phyloP scores from a whole-genome alignment of 2,888 invertebrate species.

The Drosophila phalerata region DNA sequence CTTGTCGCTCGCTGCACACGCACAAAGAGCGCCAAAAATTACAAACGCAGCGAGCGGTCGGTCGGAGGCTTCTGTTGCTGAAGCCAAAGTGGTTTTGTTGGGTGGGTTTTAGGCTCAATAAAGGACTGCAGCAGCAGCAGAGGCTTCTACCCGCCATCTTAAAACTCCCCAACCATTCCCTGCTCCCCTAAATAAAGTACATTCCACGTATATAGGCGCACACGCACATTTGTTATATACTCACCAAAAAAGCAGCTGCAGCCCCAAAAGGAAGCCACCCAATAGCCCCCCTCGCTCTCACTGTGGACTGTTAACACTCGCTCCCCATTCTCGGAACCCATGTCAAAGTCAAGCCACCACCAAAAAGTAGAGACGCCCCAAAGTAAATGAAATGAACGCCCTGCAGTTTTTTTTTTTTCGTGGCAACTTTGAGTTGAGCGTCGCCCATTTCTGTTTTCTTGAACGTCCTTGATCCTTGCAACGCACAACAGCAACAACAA shows the following conservation, averaged over 20 bases:
- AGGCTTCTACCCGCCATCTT: conserved; percentile 10
- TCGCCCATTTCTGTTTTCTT: conserved; percentile 73
- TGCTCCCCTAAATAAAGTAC: background rate
- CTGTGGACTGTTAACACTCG: conserved; percentile 1
- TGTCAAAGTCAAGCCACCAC: conserved; percentile 72
- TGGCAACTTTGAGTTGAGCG: conserved; percentile 29
- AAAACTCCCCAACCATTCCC: background rate
- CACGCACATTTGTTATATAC: conserved; percentile 71
- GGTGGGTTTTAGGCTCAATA: conserved; percentile 56
- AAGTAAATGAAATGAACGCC: conserved; percentile 68
- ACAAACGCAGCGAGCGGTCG: conserved; percentile 80
- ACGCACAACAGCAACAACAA: conserved; percentile 74
- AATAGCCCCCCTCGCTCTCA: conserved; percentile 16
- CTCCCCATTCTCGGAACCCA: conserved; percentile 44
- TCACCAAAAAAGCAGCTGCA: conserved; percentile 63
- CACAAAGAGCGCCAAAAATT: conserved; percentile 79
- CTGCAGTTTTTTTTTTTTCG: conserved; percentile 71
- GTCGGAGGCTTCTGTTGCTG: conserved; percentile 28
- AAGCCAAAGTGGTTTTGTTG: conserved; percentile 45
- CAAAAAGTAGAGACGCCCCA: conserved; percentile 34
- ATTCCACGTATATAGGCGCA: conserved; percentile 60
- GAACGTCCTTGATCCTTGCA: conserved; percentile 86
- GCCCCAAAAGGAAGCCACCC: conserved; percentile 49
- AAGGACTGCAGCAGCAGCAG: conserved; percentile 72
- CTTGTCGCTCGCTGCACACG: conserved; percentile 64